These are phyloP conservation scores for Crematogaster levior DNA, from an alignment of 2,888 invertebrate species.

Conservation along the genomic window DNA sequence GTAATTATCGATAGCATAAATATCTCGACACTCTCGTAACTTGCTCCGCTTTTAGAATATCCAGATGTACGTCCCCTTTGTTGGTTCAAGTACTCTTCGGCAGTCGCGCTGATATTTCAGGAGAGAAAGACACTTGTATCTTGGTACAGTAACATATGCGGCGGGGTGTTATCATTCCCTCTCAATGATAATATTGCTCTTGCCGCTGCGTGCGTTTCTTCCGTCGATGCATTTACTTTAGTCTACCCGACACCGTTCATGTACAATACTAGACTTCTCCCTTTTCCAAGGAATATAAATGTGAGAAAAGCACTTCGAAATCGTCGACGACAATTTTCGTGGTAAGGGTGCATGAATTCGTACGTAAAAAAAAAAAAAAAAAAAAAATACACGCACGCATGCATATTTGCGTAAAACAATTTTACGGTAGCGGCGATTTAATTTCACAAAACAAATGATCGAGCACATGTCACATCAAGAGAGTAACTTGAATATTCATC, in stretches of 20 bases:
- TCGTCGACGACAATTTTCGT: conserved; percentile 52
- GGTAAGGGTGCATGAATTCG: background rate
- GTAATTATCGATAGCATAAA: conserved; percentile 51
- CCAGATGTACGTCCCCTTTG: conserved; percentile 52
- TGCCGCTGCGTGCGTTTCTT: conserved; percentile 72
- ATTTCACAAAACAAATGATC: conserved; percentile 36
- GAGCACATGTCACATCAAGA: conserved; percentile 36
- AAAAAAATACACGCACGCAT: background rate
- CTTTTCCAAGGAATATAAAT: conserved; percentile 60
- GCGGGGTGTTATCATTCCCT: conserved; percentile 80
- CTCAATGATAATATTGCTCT: conserved; percentile 81
- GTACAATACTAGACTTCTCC: conserved; percentile 44
- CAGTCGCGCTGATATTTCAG: conserved; percentile 56
- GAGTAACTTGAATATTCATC: conserved; percentile 46
- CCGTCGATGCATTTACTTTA: conserved; percentile 62
- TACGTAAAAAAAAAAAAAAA: background rate
- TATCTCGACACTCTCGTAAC: conserved; percentile 36
- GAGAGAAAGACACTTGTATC: conserved; percentile 65
- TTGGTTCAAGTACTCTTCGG: conserved; percentile 54
- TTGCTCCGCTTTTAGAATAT: conserved; percentile 59
- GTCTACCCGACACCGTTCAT: conserved; percentile 55
- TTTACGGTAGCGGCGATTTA: conserved; percentile 31
- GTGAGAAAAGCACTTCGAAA: conserved; percentile 54
- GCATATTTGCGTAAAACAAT: conserved; percentile 36
- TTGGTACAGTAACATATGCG: conserved; percentile 77